Evolutionary conservation across 1,140 invertebrate species (phyloP).

Genomic region (Lethocerus indicus): DNA sequence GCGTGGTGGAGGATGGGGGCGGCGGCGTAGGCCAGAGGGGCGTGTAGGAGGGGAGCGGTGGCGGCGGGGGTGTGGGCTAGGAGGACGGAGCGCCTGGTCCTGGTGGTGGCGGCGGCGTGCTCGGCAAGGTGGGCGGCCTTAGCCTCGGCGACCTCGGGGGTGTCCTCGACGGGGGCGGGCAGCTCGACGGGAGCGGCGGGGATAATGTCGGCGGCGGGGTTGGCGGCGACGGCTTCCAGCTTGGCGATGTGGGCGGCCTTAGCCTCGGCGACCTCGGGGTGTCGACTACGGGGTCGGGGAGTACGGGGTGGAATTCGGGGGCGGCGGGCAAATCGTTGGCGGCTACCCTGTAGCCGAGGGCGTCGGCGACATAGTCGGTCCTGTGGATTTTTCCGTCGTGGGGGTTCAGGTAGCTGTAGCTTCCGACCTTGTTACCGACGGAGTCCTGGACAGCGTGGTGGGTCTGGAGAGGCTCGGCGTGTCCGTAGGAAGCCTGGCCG

Average conservation of each 20-base stretch:
- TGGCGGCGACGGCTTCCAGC: constrained; percentile 20
- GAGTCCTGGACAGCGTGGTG: constrained; percentile 27
- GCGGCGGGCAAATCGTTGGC: constrained; percentile 27
- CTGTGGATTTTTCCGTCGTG: constrained; percentile 28
- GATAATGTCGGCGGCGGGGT: constrained; percentile 21
- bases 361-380: constrained; percentile 31
- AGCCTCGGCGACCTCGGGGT: constrained; percentile 13
- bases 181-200: constrained; percentile 24
- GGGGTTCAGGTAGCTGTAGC: constrained; percentile 35
- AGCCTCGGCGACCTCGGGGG: constrained; percentile 13
- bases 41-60: constrained; percentile 28
- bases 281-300: constrained; percentile 16
- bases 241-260: constrained; percentile 20
- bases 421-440: constrained; percentile 31
- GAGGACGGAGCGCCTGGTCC: constrained; percentile 21
- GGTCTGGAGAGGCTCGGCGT: constrained; percentile 33
- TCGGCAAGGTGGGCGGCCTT: constrained; percentile 20
- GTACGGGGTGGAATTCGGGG: constrained; percentile 10
- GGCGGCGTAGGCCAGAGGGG: constrained; percentile 23
- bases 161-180: constrained; percentile 9
- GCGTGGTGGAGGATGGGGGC: constrained; percentile 21
- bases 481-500: constrained; percentile 35
- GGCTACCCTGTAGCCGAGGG: constrained; percentile 34
- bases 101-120: constrained; percentile 4
- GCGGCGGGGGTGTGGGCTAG: constrained; percentile 24